phyloP scores from a whole-genome alignment of 2,888 invertebrate genomes.

The Serripes groenlandicus region DNA sequence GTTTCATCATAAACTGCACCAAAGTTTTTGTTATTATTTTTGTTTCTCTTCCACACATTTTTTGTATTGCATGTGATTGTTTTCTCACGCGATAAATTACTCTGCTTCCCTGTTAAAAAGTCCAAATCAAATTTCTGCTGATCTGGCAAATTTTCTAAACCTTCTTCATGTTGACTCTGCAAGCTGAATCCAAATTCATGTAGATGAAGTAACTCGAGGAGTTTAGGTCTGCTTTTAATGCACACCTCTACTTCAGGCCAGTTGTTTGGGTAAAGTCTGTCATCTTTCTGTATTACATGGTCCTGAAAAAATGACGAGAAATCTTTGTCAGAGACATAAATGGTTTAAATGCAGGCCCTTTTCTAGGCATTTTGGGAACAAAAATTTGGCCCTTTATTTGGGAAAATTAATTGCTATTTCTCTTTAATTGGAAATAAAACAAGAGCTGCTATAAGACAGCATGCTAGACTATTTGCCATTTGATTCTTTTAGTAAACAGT shows the following conservation, averaged over 20 bases:
- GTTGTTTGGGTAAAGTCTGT: not conserved
- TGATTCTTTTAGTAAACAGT: too few relatives aligned
- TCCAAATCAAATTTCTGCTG: not conserved
- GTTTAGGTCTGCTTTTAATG: not conserved
- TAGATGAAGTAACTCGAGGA: not conserved
- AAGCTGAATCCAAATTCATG: too few relatives aligned
- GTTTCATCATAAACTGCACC: not conserved
- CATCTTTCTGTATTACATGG: not conserved
- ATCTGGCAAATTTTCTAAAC: not conserved
- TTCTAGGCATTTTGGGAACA: too few relatives aligned
- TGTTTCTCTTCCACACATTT: not conserved
- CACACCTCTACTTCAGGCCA: not conserved
- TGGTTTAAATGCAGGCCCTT: too few relatives aligned
- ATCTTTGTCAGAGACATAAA: too few relatives aligned
- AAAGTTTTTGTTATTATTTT: not conserved
- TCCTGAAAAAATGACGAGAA: too few relatives aligned
- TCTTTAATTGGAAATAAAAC: too few relatives aligned
- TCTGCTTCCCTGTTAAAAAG: not conserved
- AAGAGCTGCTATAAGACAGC: too few relatives aligned
- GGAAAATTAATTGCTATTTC: too few relatives aligned
- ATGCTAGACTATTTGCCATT: too few relatives aligned
- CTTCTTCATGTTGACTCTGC: not conserved
- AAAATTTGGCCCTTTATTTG: too few relatives aligned
- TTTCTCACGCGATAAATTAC: not conserved
- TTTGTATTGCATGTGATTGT: not conserved